These are phyloP conservation scores for Rhopalosiphum padi DNA, from an alignment of 1,140 invertebrate species.

Conservation along the genomic window DNA sequence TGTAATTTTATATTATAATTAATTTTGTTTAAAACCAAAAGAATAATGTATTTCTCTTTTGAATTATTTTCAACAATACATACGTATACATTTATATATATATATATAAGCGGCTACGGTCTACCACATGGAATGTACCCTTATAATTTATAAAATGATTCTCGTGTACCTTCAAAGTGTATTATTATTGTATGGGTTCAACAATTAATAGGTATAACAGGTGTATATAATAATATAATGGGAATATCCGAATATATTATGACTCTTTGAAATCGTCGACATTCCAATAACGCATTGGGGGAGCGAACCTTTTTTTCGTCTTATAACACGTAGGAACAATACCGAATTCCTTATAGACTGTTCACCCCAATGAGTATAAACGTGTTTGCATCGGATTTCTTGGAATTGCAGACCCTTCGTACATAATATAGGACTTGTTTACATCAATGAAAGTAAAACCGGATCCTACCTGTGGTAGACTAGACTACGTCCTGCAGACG, in stretches of 20 bases:
- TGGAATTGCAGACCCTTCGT: slow-evolving; percentile 50
- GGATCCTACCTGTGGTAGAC: slow-evolving; percentile 30
- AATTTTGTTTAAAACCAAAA: not conserved
- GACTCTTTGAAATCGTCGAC: slow-evolving; percentile 18
- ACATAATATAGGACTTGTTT: slow-evolving; percentile 48
- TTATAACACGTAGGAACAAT: slow-evolving; percentile 31
- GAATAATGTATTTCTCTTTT: not conserved
- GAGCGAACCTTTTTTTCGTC: slow-evolving; percentile 16
- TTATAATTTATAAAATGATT: not conserved
- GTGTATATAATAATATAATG: not conserved
- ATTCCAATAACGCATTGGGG: slow-evolving; percentile 32
- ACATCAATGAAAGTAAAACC: slow-evolving; percentile 58
- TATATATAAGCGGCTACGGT: not conserved
- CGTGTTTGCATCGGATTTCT: slow-evolving; percentile 54
- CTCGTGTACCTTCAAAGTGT: not conserved
- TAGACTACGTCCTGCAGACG: slow-evolving; percentile 49
- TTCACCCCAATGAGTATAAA: slow-evolving; percentile 52
- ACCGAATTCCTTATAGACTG: slow-evolving; percentile 42
- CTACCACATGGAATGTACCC: slow-evolving; percentile 1
- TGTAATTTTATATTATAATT: not conserved
- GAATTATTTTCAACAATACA: not conserved
- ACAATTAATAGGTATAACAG: not conserved
- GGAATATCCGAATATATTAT: not conserved
- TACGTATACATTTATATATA: not conserved
- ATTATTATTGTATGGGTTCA: not conserved